These are phyloP conservation scores for Monochamus alternatus DNA, from an alignment of 2,888 invertebrate species.

Conservation along the genomic window DNA sequence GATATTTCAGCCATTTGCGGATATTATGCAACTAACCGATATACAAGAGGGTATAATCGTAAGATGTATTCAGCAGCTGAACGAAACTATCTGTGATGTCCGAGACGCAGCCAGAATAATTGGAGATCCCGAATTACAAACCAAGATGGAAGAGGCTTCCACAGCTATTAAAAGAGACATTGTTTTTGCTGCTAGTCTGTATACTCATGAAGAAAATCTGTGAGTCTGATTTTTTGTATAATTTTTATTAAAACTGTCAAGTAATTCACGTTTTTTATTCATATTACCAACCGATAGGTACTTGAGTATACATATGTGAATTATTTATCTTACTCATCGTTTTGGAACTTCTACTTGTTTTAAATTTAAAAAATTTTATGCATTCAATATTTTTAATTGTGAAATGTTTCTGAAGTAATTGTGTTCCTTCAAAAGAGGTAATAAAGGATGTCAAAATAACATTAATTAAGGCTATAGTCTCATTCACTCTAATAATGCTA, in stretches of 20 bases:
- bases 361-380: too few species aligned
- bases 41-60: constrained; percentile 99
- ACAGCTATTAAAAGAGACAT: constrained; percentile 96
- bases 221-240: constrained; percentile 26
- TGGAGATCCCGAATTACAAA: constrained; percentile 92
- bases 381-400: too few species aligned
- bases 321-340: too few species aligned
- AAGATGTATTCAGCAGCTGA: constrained; percentile 95
- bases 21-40: constrained; percentile 93
- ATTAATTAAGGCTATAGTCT: too few species aligned
- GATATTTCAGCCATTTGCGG: constrained; percentile 84
- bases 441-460: too few species aligned
- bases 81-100: constrained; percentile 91
- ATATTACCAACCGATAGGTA: too few species aligned
- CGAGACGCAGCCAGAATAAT: constrained; percentile 94
- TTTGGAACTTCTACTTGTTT: too few species aligned
- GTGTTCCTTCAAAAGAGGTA: too few species aligned
- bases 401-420: too few species aligned
- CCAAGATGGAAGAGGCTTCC: constrained; percentile 96
- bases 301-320: too few species aligned
- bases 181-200: constrained; percentile 97
- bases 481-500: too few species aligned
- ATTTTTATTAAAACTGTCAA: background rate
- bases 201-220: constrained; percentile 75
- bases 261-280: too few species aligned